Evolutionary conservation across 2,113 vertebrate species (phyloP).

Genomic region (Crotalus tigris): DNA sequence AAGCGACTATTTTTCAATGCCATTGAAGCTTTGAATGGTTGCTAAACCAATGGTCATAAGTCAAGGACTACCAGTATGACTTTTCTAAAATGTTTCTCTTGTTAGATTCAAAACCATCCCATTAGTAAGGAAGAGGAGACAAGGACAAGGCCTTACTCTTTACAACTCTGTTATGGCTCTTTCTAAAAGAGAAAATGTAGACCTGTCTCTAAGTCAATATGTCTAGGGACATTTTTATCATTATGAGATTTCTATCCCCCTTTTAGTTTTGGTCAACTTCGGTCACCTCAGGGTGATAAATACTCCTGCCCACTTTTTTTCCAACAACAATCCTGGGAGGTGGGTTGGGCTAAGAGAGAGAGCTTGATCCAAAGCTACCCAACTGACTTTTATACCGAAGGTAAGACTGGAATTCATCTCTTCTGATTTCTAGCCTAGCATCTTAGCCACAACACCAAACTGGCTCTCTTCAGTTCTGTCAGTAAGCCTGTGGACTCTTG

Average conservation of each 20-base stretch:
- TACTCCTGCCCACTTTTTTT: background rate
- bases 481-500: background rate
- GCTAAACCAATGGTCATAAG: too few relatives aligned
- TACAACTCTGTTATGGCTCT: background rate
- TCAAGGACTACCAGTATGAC: too few relatives aligned
- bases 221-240: background rate
- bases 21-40: too few relatives aligned
- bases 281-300: background rate
- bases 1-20: too few relatives aligned
- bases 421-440: background rate
- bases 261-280: background rate
- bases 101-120: background rate
- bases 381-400: too few relatives aligned
- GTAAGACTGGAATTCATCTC: background rate
- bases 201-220: background rate
- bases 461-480: background rate
- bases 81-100: background rate
- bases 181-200: background rate
- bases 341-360: too few relatives aligned
- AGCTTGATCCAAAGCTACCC: too few relatives aligned
- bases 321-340: background rate
- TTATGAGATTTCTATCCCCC: background rate
- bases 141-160: background rate
- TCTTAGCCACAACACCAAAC: background rate
- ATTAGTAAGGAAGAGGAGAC: background rate